Conservation (phyloP, 2,888 invertebrate genomes). For the Molorchus minor region DNA sequence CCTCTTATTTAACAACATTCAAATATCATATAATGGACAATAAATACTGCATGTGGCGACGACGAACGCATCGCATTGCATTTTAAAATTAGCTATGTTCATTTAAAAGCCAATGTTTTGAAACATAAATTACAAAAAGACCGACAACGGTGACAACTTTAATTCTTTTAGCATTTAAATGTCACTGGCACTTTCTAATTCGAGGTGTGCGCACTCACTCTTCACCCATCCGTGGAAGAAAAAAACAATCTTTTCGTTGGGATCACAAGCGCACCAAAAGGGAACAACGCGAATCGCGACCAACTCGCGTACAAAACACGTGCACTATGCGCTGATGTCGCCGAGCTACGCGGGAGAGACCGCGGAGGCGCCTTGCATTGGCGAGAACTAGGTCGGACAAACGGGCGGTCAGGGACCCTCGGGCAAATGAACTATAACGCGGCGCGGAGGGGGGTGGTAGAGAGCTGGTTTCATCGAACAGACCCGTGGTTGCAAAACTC, state of each 20-base stretch:
- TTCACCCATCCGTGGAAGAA: neutral
- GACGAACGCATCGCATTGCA: no score
- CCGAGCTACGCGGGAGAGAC: constrained; percentile 34
- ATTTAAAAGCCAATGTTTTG: no score
- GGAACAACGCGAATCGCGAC: constrained; percentile 20
- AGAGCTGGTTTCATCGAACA: constrained; percentile 13
- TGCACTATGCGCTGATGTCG: constrained; percentile 37
- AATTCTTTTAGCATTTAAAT: no score
- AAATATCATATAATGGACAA: no score
- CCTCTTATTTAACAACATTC: no score
- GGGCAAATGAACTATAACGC: constrained; percentile 53
- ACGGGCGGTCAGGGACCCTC: constrained; percentile 53
- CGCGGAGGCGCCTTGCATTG: constrained; percentile 41
- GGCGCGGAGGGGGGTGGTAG: constrained; percentile 19
- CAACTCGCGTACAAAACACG: constrained; percentile 39
- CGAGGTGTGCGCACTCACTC: constrained; percentile 10
- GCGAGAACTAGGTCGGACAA: constrained; percentile 49
- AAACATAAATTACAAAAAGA: no score
- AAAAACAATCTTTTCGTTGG: neutral
- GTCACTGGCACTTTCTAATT: constrained; percentile 9
- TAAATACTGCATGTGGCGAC: no score
- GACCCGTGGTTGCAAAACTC: constrained; percentile 23
- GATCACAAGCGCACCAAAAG: constrained; percentile 23
- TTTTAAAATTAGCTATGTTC: no score
- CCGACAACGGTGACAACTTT: no score